Percentiles rank a stretch among this genome's conserved stretches.
phyloP scores from a whole-genome alignment of 1,140 invertebrate genomes.

The Cyclina sinensis region DNA sequence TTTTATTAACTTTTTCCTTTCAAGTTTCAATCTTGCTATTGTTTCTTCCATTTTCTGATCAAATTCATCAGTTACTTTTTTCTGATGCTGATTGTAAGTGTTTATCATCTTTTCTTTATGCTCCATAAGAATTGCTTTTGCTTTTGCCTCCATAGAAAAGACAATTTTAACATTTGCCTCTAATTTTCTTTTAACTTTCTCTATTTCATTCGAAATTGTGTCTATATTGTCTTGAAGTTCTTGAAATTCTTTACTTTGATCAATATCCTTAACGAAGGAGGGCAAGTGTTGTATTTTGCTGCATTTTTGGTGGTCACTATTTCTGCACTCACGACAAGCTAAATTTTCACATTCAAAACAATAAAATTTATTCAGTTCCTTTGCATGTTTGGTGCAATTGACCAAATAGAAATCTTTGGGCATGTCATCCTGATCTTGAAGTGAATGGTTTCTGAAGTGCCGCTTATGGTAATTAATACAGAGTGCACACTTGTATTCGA shows the following conservation, averaged over 20 bases:
- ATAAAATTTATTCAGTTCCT: background rate
- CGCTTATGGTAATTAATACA: background rate
- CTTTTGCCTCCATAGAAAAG: background rate
- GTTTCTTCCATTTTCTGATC: background rate
- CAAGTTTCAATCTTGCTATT: background rate
- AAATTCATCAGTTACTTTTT: background rate
- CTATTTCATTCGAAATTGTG: background rate
- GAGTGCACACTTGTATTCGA: background rate
- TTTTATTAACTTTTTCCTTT: background rate
- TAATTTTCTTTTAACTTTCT: background rate
- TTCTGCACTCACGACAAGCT: background rate
- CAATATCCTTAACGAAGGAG: background rate
- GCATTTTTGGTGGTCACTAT: background rate
- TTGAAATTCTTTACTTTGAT: background rate
- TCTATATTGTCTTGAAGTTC: background rate
- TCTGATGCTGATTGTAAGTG: background rate
- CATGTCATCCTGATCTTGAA: background rate
- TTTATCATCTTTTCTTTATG: background rate
- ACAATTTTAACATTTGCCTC: background rate
- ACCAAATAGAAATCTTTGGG: conserved; percentile 5
- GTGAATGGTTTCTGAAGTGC: background rate
- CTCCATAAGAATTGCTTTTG: background rate
- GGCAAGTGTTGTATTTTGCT: background rate
- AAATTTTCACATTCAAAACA: background rate
- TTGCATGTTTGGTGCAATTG: background rate